Conservation (phyloP, 1,140 invertebrate species). For the Sinella curviseta region DNA sequence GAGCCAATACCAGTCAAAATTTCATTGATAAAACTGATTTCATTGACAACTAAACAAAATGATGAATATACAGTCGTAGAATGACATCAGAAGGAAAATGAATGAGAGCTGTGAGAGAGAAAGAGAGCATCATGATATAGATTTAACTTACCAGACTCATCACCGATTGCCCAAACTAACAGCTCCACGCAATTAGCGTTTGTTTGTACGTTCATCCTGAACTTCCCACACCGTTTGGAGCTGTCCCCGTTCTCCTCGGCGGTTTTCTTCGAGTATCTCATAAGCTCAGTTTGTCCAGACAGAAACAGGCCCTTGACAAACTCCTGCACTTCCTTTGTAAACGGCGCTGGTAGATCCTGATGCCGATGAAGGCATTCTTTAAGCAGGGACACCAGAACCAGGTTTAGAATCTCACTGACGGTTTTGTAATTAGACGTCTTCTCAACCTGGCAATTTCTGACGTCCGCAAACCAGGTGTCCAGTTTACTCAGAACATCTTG, state of each 20-base stretch:
- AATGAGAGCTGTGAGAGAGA: constrained; percentile 17
- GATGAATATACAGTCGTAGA: background rate
- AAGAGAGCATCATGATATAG: background rate
- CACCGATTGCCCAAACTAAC: constrained; percentile 93
- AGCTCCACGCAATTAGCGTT: constrained; percentile 97
- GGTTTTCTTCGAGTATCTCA: constrained; percentile 42
- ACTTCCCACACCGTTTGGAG: constrained; percentile 54
- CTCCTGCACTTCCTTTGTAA: constrained; percentile 92
- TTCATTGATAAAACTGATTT: constrained; percentile 39
- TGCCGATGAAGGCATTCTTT: constrained; percentile 88
- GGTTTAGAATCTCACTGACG: constrained; percentile 90
- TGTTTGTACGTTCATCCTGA: constrained; percentile 93
- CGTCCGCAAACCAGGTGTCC: constrained; percentile 77
- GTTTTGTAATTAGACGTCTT: constrained; percentile 56
- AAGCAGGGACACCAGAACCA: constrained; percentile 88
- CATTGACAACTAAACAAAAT: constrained; percentile 36
- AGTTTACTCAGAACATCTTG: constrained; percentile 76
- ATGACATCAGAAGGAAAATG: background rate
- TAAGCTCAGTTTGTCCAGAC: constrained; percentile 87
- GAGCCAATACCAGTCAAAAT: constrained; percentile 34
- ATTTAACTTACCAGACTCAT: constrained; percentile 81
- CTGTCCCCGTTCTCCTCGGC: background rate
- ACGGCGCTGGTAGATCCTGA: constrained; percentile 81
- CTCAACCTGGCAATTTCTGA: constrained; percentile 38
- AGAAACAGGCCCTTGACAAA: constrained; percentile 84